phyloP scores from a whole-genome alignment of 2,113 vertebrate species.

The Atlantisia rogersi region DNA sequence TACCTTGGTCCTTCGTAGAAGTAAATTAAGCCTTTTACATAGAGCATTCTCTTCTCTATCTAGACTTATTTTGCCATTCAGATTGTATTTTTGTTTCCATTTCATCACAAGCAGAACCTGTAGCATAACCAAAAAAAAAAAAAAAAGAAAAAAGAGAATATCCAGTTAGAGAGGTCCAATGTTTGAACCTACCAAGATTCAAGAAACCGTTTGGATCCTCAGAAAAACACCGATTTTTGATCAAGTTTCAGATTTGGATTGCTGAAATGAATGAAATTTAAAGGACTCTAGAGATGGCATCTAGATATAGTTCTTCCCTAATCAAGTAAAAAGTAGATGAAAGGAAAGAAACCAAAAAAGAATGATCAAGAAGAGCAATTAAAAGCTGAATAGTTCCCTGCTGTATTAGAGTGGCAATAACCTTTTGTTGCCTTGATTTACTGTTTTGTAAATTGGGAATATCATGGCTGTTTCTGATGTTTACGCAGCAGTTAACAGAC shows the following conservation, averaged over 20 bases:
- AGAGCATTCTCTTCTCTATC: not conserved
- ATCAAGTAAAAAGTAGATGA: not conserved
- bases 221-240: not conserved
- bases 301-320: not conserved
- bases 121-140: not conserved
- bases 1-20: not conserved
- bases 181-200: not conserved
- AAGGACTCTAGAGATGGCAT: not conserved
- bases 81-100: not conserved
- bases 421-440: conserved; percentile 43
- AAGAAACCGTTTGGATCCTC: not conserved
- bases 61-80: not conserved
- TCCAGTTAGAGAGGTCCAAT: not conserved
- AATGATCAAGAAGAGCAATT: conserved; percentile 21
- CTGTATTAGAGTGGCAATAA: conserved; percentile 30
- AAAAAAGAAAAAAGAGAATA: too few species aligned
- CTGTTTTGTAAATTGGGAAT: conserved; percentile 50
- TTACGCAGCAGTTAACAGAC: conserved; percentile 20
- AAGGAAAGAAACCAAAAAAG: conserved; percentile 26
- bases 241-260: not conserved
- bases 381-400: not conserved
- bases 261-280: not conserved
- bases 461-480: conserved; percentile 23
- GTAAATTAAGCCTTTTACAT: not conserved
- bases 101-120: not conserved